Evolutionary conservation across 37 sponge, comb jelly and placozoan genomes (phyloP).

Genomic region (Aphrocallistes beatrix): DNA sequence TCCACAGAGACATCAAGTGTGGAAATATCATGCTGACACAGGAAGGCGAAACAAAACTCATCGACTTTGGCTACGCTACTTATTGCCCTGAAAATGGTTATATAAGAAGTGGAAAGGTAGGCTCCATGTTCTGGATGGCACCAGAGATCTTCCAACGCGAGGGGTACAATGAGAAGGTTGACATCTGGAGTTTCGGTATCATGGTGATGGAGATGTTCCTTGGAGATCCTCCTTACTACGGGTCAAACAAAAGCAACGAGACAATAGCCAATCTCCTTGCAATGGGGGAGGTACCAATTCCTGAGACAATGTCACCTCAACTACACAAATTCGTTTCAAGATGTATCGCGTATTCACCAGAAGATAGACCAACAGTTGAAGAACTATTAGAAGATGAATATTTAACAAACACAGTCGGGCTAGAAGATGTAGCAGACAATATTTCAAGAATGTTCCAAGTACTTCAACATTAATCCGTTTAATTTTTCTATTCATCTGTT

Average conservation of each 20-base stretch:
- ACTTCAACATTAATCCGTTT: too few relatives aligned
- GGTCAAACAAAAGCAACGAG: not conserved
- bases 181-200: conserved; percentile 13
- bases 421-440: not conserved
- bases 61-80: not conserved
- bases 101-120: not conserved
- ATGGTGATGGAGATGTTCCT: conserved; percentile 17
- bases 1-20: conserved; percentile 11
- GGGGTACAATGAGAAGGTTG: not conserved
- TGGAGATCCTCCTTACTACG: not conserved
- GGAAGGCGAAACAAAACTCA: not conserved
- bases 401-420: not conserved
- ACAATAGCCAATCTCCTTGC: not conserved
- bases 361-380: not conserved
- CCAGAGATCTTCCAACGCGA: not conserved
- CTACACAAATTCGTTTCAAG: not conserved
- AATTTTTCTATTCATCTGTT: too few relatives aligned
- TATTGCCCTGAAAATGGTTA: not conserved
- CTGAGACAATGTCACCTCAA: not conserved
- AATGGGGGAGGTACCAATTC: not conserved
- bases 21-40: not conserved
- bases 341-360: not conserved
- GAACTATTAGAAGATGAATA: not conserved
- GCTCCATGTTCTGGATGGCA: conserved; percentile 17
- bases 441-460: too few relatives aligned